Conservation (phyloP, 2,113 vertebrate genomes). For the Girardinichthys multiradiatus region DNA sequence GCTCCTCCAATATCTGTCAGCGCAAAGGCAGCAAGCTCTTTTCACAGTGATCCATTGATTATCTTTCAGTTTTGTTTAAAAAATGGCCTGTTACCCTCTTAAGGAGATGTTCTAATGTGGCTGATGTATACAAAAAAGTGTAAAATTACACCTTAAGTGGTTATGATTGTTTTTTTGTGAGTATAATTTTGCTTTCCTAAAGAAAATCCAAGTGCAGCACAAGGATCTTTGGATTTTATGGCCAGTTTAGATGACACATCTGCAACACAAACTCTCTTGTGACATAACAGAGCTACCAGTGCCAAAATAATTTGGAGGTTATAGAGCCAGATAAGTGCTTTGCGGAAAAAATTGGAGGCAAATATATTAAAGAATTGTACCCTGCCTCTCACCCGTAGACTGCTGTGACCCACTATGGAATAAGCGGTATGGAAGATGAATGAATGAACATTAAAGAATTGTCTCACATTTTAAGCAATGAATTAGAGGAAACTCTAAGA, state of each 20-base stretch:
- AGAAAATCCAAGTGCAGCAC: too few relatives aligned
- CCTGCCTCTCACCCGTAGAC: too few relatives aligned
- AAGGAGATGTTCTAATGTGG: neutral
- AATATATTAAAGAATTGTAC: too few relatives aligned
- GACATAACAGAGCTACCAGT: neutral
- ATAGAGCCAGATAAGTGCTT: neutral
- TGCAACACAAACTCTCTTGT: neutral
- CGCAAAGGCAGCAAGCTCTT: too few relatives aligned
- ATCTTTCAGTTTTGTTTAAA: neutral
- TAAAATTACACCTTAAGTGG: neutral
- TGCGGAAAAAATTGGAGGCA: too few relatives aligned
- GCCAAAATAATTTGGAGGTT: neutral
- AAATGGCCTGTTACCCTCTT: neutral
- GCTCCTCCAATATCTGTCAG: too few relatives aligned
- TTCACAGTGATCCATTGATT: neutral
- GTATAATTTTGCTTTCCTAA: too few relatives aligned
- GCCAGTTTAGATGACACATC: neutral
- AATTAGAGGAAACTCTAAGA: too few relatives aligned
- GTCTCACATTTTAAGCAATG: too few relatives aligned
- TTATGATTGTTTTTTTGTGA: neutral
- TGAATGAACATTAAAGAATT: too few relatives aligned
- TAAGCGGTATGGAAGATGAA: too few relatives aligned
- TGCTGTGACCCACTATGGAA: too few relatives aligned
- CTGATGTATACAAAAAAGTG: neutral
- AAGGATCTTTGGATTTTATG: neutral